Evolutionary conservation across 1,140 invertebrate genomes (phyloP), one percentile per base, ranked within the genome.

Genomic region (Drosophila ambigua): DNA sequence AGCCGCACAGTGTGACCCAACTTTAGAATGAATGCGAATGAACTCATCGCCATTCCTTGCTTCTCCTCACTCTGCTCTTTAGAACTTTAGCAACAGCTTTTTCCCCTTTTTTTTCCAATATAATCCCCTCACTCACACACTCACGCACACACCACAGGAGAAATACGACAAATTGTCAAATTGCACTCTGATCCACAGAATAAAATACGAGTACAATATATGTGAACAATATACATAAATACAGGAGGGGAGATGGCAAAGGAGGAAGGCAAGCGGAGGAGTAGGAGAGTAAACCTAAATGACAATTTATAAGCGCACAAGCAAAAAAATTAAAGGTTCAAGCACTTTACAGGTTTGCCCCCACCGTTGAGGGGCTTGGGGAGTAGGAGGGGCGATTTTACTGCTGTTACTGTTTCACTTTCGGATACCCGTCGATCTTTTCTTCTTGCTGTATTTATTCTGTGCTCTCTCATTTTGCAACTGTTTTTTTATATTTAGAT

Each of bases 281-380:
- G 35, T 39, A 39, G 35, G 35, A 39, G 35, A 39, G 35, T 11
- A 69, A 50, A 23, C 62, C 49, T 71, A 76, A 80, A 62, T 60
- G 44, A 48, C 66, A 74, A 79, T 69, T 79, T 78, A 64, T 67
- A 78, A 66, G 63, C 59, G 15, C 45, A 60, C 35, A 50, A 46
- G 46, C 51, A 39, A 15, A 50, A 76, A 73, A 66, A 74, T 72
- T 60, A 59, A 82, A 82, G 67, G 71, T 82, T 83, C 79, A 82
- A 83, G 79, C 64, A 82, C 79, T 83, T 82, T 83, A 83, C 79
- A 75, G 71, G 79, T 82, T 83, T 80, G 24, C 28, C 44, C n/a
- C 43, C 41, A 28, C 39, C 39, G 60, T 53, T 58, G 15, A 23
- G 45, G 26, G 13, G 31, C 8, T 23, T n/a, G 16, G 51, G 15